phyloP scores from a whole-genome alignment of 1,140 invertebrate species.

The Daktulosphaira vitifoliae region DNA sequence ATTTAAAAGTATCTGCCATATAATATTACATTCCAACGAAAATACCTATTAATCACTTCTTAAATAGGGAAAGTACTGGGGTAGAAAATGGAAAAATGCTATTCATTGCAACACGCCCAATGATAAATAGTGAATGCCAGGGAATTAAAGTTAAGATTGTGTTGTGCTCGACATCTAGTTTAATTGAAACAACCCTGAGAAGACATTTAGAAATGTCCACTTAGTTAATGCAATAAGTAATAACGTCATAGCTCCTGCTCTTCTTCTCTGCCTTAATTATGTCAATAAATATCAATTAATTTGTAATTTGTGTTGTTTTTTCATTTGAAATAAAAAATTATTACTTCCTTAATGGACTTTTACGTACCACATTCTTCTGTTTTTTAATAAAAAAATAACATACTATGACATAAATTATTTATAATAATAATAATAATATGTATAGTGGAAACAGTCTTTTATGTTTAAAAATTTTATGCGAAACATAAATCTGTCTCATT shows the following conservation, averaged over 20 bases:
- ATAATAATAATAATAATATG: neutral
- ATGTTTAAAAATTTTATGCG: slow-evolving; percentile 27
- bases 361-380: neutral
- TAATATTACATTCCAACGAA: too few relatives aligned
- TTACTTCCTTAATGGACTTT: slow-evolving; percentile 15
- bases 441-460: slow-evolving; percentile 14
- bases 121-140: too few relatives aligned
- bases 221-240: slow-evolving; percentile 24
- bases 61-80: too few relatives aligned
- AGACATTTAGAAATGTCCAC: slow-evolving; percentile 26
- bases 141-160: too few relatives aligned
- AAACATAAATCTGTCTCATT: too few relatives aligned
- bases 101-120: too few relatives aligned
- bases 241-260: slow-evolving; percentile 13
- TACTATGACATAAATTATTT: too few relatives aligned
- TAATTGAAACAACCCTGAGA: slow-evolving; percentile 32
- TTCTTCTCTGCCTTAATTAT: slow-evolving; percentile 1
- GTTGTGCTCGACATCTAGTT: too few relatives aligned
- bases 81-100: too few relatives aligned
- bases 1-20: too few relatives aligned
- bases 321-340: slow-evolving; percentile 12
- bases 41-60: too few relatives aligned
- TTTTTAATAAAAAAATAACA: neutral
- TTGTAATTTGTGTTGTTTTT: slow-evolving; percentile 27
- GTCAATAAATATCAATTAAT: slow-evolving; percentile 28